phyloP scores from a whole-genome alignment of 2,888 invertebrate species.

The Papilio gigon region DNA sequence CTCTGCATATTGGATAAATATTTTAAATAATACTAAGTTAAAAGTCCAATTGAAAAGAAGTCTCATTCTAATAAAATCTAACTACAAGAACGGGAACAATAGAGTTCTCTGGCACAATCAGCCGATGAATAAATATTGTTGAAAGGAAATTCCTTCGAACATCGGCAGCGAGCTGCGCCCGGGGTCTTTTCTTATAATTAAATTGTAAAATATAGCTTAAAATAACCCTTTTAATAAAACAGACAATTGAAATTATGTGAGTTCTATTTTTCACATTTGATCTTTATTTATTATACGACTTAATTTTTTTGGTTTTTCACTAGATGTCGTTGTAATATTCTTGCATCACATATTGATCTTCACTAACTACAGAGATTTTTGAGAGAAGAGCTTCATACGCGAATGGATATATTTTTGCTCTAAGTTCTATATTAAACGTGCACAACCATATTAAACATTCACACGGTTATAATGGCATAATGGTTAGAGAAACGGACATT shows the following conservation, averaged over 20 bases:
- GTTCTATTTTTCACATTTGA: neutral
- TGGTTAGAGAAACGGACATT: no score
- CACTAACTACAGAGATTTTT: no score
- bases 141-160: neutral
- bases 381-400: no score
- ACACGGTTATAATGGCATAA: no score
- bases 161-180: neutral
- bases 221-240: slow-evolving; percentile 3
- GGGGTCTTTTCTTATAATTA: neutral
- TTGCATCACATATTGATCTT: no score
- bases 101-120: slow-evolving; percentile 4
- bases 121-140: slow-evolving; percentile 13
- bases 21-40: slow-evolving; percentile 1
- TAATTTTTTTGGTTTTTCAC: neutral
- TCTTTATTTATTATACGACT: neutral
- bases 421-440: no score
- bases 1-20: neutral
- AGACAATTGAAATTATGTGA: neutral
- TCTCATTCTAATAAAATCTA: slow-evolving; percentile 9
- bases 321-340: no score
- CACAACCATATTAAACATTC: no score
- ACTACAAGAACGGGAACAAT: neutral
- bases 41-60: neutral
- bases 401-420: no score
- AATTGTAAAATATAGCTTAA: slow-evolving; percentile 10